A percentile compares a stretch with the other conserved stretches of the same genome.
These are phyloP conservation scores for Apamea crenata DNA, from an alignment of 2,888 invertebrate genomes.

Conservation along the genomic window DNA sequence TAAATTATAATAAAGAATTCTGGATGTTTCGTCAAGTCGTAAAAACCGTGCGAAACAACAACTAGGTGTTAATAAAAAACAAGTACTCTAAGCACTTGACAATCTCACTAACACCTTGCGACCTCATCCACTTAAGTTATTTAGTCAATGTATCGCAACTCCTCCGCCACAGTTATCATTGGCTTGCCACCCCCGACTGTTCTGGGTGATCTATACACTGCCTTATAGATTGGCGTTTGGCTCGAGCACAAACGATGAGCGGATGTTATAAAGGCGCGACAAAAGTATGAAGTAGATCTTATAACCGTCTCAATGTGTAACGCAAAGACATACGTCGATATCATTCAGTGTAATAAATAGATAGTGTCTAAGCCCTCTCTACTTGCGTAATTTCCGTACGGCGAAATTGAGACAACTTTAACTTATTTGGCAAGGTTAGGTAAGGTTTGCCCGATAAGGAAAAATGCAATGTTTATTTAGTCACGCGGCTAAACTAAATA, in stretches of 20 bases:
- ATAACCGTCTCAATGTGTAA: background rate
- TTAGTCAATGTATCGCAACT: slow-evolving; percentile 32
- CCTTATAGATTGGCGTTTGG: slow-evolving; percentile 34
- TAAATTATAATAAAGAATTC: background rate
- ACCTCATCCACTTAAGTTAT: slow-evolving; percentile 23
- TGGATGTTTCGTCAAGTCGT: background rate
- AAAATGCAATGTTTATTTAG: background rate
- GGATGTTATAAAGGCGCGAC: background rate
- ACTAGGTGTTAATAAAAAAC: background rate
- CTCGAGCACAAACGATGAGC: slow-evolving; percentile 40
- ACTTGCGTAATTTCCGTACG: background rate
- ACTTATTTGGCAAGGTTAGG: background rate
- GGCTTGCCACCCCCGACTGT: slow-evolving; percentile 44
- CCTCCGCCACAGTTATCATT: slow-evolving; percentile 53
- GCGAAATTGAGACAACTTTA: background rate
- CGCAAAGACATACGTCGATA: background rate
- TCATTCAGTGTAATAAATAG: background rate
- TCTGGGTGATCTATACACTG: slow-evolving; percentile 30
- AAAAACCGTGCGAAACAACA: background rate
- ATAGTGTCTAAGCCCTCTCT: background rate
- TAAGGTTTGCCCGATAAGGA: background rate
- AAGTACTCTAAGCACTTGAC: background rate
- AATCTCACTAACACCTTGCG: background rate
- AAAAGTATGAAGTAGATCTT: background rate
- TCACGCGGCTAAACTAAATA: too few species aligned